These are phyloP conservation scores for Brachionus koreanus DNA, from an alignment of 1,140 invertebrate genomes.

Conservation along the genomic window DNA sequence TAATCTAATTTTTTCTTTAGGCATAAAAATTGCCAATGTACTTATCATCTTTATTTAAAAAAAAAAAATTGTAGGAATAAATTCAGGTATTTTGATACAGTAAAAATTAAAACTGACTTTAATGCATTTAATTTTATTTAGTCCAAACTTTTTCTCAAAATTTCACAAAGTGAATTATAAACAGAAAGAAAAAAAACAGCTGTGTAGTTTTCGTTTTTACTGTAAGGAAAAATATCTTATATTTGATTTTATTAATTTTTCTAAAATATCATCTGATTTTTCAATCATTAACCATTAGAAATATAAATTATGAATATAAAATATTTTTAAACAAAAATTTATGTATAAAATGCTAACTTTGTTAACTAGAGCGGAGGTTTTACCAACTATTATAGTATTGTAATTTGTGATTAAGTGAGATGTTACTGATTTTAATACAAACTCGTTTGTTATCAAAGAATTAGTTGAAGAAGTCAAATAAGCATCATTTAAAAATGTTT, in stretches of 20 bases:
- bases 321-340: not conserved
- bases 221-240: too few species aligned
- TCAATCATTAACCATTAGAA: too few species aligned
- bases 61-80: not conserved
- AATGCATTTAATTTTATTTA: not conserved
- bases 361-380: conserved; percentile 11
- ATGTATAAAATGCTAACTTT: not conserved
- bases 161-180: not conserved
- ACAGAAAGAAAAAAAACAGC: too few species aligned
- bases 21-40: conserved; percentile 28
- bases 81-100: too few species aligned
- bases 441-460: conserved; percentile 10
- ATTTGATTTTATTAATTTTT: too few species aligned
- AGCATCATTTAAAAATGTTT: not conserved
- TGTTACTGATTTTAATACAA: conserved; percentile 5
- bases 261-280: too few species aligned
- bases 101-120: too few species aligned
- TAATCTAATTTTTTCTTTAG: not conserved
- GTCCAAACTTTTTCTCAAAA: not conserved
- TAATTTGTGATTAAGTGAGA: conserved; percentile 36
- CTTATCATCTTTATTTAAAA: conserved; percentile 10
- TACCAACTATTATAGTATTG: conserved; percentile 38
- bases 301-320: not conserved
- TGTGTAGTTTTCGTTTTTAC: too few species aligned
- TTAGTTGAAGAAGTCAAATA: not conserved